Base-by-base conservation (phyloP, 2,113 vertebrate species). In the Lepus americanus region DNA sequence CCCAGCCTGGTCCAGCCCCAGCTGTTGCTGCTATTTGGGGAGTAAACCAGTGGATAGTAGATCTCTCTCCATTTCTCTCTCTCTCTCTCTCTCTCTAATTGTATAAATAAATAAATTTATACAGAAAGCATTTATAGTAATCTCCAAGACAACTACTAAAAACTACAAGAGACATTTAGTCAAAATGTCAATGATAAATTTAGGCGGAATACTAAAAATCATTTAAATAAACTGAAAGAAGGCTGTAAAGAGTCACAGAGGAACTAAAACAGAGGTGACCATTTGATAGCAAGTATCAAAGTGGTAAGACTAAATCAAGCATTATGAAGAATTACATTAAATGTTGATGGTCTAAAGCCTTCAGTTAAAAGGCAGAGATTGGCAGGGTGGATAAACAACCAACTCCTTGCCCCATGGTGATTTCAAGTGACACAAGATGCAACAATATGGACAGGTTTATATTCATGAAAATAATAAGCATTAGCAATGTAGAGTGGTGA, bases 241-340 rank as follows among this genome's bases (percentile, higher is more conserved):
- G 20, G 1, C 36, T 86, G 19, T 22, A 92, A 93, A 81, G 5
- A 53, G 20, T 25, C n/a, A 22, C 66, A 78, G 36, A 64, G 9
- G 6, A 89, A 63, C 25, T 77, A 31, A 86, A 77, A 53, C 61
- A 49, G n/a, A 82, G 8, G 27, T 33, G 12, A 53, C 9, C 72
- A 78, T 67, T 31, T 77, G 63, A 95, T 89, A 89, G 73, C 16
- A 93, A 39, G 14, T 61, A 67, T n/a, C 61, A 77, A 72, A 89
- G 39, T 25, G 23, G 8, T 25, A 88, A 67, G 39, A 95, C 0
- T 39, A 78, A 86, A 61, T 74, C 31, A 10, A 69, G 31, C 55
- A 94, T 51, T 67, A 7, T 78, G 29, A 84, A 63, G 74, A 59
- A 70, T 84, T 55, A 67, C 25, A 72, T 76, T 88, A 76, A 90